phyloP scores from a whole-genome alignment of 2,113 vertebrate species.

The Lanius ludovicianus region DNA sequence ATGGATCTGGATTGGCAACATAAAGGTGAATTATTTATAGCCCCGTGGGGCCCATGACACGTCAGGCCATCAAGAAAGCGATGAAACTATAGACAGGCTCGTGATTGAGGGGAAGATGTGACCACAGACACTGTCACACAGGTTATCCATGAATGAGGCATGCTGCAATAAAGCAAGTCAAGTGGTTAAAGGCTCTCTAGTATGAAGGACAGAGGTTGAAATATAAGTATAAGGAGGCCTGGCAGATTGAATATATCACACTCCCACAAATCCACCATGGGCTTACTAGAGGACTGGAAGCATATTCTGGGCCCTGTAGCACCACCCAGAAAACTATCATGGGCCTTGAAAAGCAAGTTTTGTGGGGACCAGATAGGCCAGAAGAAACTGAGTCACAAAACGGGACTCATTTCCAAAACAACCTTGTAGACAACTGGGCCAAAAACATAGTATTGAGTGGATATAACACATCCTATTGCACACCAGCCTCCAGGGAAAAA shows the following conservation, averaged over 20 bases:
- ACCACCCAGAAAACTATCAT: neutral
- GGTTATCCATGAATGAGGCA: neutral
- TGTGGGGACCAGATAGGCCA: neutral
- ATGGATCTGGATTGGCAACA: neutral
- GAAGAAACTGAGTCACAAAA: neutral
- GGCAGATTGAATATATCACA: neutral
- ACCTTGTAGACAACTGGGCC: neutral
- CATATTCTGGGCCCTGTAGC: neutral
- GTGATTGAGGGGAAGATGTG: neutral
- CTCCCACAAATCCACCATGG: neutral
- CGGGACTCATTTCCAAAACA: neutral
- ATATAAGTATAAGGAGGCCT: neutral
- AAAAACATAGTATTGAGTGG: neutral
- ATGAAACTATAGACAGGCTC: rapidly evolving
- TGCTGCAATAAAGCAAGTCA: neutral
- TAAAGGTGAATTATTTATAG: neutral
- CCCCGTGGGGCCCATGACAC: neutral
- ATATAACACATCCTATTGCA: neutral
- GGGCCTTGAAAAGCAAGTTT: neutral
- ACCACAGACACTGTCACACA: too few relatives aligned
- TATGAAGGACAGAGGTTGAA: neutral
- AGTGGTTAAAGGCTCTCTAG: neutral
- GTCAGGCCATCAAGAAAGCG: neutral
- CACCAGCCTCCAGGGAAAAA: neutral
- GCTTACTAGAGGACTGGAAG: neutral